Percentiles rank a stretch among this genome's conserved stretches.
Evolutionary conservation across 35 echinoderm and acorn worm genomes (phyloP).

Genomic region (Heliocidaris erythrogramma): DNA sequence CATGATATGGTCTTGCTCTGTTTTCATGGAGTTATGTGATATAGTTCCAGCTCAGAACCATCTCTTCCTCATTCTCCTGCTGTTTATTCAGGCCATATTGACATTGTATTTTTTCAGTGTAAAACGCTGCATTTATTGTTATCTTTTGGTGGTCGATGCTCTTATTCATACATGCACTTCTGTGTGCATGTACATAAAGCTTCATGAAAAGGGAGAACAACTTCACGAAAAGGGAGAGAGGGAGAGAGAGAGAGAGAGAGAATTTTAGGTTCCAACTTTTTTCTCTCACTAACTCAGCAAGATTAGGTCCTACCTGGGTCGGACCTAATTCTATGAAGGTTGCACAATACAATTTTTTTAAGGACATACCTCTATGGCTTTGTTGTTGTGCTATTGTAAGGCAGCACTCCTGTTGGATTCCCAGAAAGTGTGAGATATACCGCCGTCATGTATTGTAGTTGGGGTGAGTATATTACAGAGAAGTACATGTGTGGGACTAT

Average conservation of each 20-base stretch:
- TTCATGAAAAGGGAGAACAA: not conserved
- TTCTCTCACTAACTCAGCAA: not conserved
- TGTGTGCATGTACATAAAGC: not conserved
- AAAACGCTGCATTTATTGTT: not conserved
- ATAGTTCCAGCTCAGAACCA: not conserved
- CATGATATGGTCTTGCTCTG: not conserved
- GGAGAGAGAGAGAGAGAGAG: not conserved
- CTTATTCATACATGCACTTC: not conserved
- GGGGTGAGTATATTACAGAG: not conserved
- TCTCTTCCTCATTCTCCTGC: not conserved
- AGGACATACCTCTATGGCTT: not conserved
- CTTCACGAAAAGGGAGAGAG: not conserved
- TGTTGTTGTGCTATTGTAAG: not conserved
- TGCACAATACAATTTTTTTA: not conserved
- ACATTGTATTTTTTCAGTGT: not conserved
- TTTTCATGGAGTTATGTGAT: not conserved
- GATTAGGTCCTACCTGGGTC: not conserved
- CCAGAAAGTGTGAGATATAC: not conserved
- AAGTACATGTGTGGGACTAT: not conserved
- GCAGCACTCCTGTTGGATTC: not conserved
- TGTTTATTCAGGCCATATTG: not conserved
- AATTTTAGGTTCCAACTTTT: not conserved
- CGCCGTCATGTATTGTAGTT: not conserved
- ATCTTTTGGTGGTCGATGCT: not conserved
- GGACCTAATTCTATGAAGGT: not conserved